Conservation (phyloP, 1,140 invertebrate genomes). For the Pararge aegeria region DNA sequence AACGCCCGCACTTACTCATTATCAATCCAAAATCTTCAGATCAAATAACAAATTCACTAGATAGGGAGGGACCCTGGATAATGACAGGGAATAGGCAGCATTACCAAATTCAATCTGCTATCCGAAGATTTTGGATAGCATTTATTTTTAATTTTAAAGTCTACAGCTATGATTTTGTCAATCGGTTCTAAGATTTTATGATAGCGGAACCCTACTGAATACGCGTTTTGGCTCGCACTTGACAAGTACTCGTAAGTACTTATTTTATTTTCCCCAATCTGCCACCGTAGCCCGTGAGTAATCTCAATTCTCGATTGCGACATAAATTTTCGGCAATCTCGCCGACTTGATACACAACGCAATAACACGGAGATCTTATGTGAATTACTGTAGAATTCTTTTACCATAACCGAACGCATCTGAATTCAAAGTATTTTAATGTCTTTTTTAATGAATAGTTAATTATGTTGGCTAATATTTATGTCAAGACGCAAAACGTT, state of each 20-base stretch:
- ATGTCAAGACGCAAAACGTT: not conserved
- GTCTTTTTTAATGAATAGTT: conserved; percentile 26
- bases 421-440: conserved; percentile 25
- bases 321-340: conserved; percentile 34
- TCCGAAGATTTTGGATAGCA: no score
- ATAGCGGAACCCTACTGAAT: no score
- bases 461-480: conserved; percentile 7
- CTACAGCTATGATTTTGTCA: no score
- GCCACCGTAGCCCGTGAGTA: conserved; percentile 27
- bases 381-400: conserved; percentile 19
- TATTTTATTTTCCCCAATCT: conserved; percentile 23
- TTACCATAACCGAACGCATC: conserved; percentile 16
- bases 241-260: no score
- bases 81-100: no score
- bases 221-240: not conserved
- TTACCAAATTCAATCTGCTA: no score
- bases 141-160: no score
- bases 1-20: no score
- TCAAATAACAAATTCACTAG: no score
- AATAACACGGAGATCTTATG: conserved; percentile 20
- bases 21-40: no score
- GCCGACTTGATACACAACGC: conserved; percentile 25
- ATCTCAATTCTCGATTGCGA: conserved; percentile 40
- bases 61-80: no score
- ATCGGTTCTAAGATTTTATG: no score